phyloP scores from a whole-genome alignment of 2,797 vertebrate species.

The Sardinella longiceps region DNA sequence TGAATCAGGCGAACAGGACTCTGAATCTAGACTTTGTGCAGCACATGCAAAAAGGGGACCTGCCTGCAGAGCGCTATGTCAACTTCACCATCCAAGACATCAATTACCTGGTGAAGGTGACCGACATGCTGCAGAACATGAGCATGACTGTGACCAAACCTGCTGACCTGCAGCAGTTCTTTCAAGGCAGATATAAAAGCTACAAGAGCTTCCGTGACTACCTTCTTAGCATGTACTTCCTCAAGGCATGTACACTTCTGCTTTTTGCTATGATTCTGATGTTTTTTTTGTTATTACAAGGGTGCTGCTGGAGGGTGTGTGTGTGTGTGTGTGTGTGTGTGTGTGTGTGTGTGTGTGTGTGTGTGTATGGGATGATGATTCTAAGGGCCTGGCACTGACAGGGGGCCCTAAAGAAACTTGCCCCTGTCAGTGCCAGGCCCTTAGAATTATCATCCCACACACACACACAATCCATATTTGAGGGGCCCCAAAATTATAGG shows the following conservation, averaged over 20 bases:
- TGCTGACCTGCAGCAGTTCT: constrained; percentile 35
- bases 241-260: constrained; percentile 40
- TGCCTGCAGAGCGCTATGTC: constrained; percentile 46
- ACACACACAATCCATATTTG: too few species aligned
- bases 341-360: too few species aligned
- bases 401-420: too few species aligned
- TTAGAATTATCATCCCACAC: too few species aligned
- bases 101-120: constrained; percentile 46
- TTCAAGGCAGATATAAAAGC: constrained; percentile 38
- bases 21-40: constrained; percentile 37
- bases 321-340: too few species aligned
- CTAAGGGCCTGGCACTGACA: too few species aligned
- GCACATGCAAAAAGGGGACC: constrained; percentile 45
- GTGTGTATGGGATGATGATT: too few species aligned
- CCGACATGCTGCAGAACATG: constrained; percentile 43
- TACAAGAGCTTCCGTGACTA: constrained; percentile 39
- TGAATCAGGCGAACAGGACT: constrained; percentile 38
- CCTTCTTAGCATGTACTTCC: constrained; percentile 34
- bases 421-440: too few species aligned
- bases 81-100: constrained; percentile 54
- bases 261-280: too few species aligned
- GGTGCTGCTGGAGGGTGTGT: too few species aligned
- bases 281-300: too few species aligned
- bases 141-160: constrained; percentile 5
- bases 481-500: too few species aligned